phyloP scores from a whole-genome alignment of 2,888 invertebrate genomes.

The Colletes collaris region DNA sequence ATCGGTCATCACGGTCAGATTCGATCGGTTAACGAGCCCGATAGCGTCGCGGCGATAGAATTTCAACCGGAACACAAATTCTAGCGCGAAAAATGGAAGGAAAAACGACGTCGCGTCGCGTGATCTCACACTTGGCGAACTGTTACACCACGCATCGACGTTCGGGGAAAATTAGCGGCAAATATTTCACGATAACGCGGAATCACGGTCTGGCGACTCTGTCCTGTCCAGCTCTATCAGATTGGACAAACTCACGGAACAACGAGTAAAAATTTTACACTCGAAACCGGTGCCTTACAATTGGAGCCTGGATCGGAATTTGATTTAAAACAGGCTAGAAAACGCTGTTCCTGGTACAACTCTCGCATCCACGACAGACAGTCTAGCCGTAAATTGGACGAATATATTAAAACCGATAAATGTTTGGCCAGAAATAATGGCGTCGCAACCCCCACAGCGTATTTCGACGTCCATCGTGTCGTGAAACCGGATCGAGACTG shows the following conservation, averaged over 20 bases:
- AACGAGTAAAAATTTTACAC: neutral
- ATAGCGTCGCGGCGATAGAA: constrained; percentile 12
- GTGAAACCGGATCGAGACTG: neutral
- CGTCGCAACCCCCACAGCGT: too few species aligned
- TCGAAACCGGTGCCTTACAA: too few species aligned
- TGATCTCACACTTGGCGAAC: constrained; percentile 21
- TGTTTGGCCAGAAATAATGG: too few species aligned
- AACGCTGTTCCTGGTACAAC: too few species aligned
- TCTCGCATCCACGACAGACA: too few species aligned
- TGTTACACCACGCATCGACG: constrained; percentile 46
- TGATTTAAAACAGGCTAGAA: too few species aligned
- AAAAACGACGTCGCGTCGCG: constrained; percentile 21
- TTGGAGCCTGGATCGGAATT: too few species aligned
- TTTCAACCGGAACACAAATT: constrained; percentile 34
- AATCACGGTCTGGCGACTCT: constrained; percentile 28
- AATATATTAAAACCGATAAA: too few species aligned
- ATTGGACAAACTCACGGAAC: neutral
- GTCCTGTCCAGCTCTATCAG: neutral
- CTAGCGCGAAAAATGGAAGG: constrained; percentile 22
- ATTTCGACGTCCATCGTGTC: too few species aligned
- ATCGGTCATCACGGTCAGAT: constrained; percentile 44
- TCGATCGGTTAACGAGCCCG: constrained; percentile 40
- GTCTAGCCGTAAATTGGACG: too few species aligned
- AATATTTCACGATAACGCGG: constrained; percentile 34
- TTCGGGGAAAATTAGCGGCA: constrained; percentile 58